These are phyloP conservation scores for Patiria pectinifera DNA, from an alignment of 53 echinoderm and acorn worm genomes.

Conservation along the genomic window DNA sequence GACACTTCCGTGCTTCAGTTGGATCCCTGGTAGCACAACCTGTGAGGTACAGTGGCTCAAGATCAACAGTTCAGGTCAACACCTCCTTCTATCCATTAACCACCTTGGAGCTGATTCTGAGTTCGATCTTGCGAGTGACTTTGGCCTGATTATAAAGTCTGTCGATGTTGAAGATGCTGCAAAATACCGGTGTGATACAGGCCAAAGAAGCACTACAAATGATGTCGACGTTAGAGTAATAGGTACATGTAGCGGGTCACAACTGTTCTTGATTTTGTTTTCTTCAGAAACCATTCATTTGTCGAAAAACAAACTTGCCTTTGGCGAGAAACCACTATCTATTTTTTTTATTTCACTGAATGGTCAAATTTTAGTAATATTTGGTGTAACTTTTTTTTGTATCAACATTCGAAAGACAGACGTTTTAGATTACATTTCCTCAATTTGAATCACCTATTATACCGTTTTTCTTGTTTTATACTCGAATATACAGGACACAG, in stretches of 20 bases:
- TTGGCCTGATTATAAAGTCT: not conserved
- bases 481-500: slow-evolving; percentile 3
- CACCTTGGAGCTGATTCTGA: not conserved
- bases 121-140: slow-evolving; percentile 1
- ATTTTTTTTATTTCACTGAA: too few species aligned
- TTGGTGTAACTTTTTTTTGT: too few species aligned
- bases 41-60: slow-evolving; percentile 23
- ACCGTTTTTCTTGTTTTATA: not conserved
- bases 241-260: not conserved
- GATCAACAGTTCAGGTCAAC: not conserved
- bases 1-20: too few species aligned
- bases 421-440: too few species aligned
- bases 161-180: slow-evolving; percentile 6
- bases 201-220: not conserved
- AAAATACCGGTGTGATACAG: not conserved
- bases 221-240: not conserved
- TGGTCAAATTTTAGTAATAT: too few species aligned
- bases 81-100: not conserved
- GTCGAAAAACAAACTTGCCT: too few species aligned
- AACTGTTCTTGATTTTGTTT: too few species aligned
- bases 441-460: too few species aligned
- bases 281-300: too few species aligned
- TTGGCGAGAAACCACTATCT: too few species aligned
- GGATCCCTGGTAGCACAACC: not conserved
- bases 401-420: too few species aligned